Evolutionary conservation across 2,797 vertebrate genomes (phyloP).

Genomic region (Pelobates cultripes): DNA sequence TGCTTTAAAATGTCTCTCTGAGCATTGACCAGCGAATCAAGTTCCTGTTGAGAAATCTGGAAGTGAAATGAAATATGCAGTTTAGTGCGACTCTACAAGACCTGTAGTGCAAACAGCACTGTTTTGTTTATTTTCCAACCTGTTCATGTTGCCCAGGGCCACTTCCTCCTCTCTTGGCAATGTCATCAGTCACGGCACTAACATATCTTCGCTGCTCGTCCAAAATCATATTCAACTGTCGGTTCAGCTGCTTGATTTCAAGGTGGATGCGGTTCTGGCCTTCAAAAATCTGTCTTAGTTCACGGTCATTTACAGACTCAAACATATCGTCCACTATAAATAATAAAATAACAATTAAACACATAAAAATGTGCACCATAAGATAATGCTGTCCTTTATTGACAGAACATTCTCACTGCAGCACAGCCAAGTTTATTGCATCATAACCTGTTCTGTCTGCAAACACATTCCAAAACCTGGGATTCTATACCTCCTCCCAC

Average conservation of each 20-base stretch:
- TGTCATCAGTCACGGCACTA: slow-evolving; percentile 83
- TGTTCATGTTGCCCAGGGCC: slow-evolving; percentile 74
- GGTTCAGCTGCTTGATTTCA: slow-evolving; percentile 94
- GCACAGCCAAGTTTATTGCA: too few relatives aligned
- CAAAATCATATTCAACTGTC: slow-evolving; percentile 92
- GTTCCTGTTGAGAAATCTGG: slow-evolving; percentile 75
- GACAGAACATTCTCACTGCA: too few relatives aligned
- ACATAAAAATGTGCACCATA: background rate
- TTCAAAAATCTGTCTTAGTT: slow-evolving; percentile 95
- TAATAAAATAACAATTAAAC: background rate
- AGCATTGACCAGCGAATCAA: slow-evolving; percentile 76
- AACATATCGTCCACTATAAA: slow-evolving; percentile 85
- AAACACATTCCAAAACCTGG: too few relatives aligned
- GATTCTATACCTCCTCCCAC: too few relatives aligned
- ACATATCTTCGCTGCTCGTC: slow-evolving; percentile 95
- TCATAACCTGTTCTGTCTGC: too few relatives aligned
- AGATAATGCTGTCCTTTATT: too few relatives aligned
- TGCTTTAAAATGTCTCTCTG: slow-evolving; percentile 90
- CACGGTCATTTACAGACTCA: slow-evolving; percentile 87
- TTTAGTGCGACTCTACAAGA: too few relatives aligned
- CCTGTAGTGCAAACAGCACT: too few relatives aligned
- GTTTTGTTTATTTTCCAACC: slow-evolving; percentile 63
- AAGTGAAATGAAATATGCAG: background rate
- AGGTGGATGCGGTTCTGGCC: slow-evolving; percentile 95
- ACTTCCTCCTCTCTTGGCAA: slow-evolving; percentile 75